Evolutionary conservation across 2,113 vertebrate genomes (phyloP).

Genomic region (Laterallus jamaicensis): DNA sequence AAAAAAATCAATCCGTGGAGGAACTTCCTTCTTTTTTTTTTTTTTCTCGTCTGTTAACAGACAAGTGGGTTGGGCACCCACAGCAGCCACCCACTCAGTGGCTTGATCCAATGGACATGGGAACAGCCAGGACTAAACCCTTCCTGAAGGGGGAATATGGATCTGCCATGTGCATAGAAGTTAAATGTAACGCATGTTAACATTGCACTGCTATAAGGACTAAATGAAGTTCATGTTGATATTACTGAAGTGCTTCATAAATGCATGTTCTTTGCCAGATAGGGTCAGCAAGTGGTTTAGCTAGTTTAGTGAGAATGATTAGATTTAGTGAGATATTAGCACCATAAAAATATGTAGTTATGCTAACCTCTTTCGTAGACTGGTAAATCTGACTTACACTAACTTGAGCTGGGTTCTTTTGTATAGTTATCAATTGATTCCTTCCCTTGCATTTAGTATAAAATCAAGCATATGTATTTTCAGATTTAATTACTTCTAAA

Average conservation of each 20-base stretch:
- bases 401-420: background rate
- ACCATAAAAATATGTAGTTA: background rate
- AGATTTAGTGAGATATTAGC: background rate
- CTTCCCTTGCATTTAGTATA: background rate
- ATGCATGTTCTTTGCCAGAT: background rate
- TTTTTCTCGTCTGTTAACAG: background rate
- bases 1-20: background rate
- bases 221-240: background rate
- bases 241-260: background rate
- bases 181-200: background rate
- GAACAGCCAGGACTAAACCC: background rate
- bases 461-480: background rate
- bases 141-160: fast-evolving
- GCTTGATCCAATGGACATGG: background rate
- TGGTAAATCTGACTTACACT: background rate
- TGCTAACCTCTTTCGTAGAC: background rate
- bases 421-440: background rate
- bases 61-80: fast-evolving
- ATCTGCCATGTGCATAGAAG: background rate
- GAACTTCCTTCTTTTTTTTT: no score
- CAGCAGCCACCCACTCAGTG: background rate
- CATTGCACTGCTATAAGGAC: background rate
- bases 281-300: background rate
- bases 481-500: background rate
- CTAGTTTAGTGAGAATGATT: fast-evolving